Evolutionary conservation across 2,797 vertebrate species (phyloP).

Genomic region (Aotus griseimembra): DNA sequence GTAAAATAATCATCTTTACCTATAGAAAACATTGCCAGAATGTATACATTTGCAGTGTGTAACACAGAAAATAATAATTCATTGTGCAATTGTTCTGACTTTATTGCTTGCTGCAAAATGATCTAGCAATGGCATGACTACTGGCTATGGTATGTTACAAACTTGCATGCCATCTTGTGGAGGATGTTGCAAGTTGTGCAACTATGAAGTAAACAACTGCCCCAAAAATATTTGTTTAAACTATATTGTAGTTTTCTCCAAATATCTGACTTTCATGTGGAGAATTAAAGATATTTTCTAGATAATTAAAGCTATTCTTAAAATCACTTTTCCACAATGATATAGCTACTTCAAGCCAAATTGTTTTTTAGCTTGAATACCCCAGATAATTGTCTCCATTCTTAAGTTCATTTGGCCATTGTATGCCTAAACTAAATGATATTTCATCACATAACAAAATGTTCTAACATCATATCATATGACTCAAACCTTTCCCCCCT

Average conservation of each 20-base stretch:
- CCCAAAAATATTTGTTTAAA: not conserved
- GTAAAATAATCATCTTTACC: not conserved
- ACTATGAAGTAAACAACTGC: constrained; percentile 21
- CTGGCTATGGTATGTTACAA: constrained; percentile 9
- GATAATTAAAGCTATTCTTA: constrained; percentile 54
- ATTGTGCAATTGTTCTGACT: not conserved
- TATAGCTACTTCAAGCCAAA: constrained; percentile 40
- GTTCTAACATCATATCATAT: not conserved
- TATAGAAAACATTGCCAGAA: not conserved
- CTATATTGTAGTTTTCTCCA: not conserved
- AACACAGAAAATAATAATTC: not conserved
- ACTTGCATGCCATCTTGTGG: constrained; percentile 76
- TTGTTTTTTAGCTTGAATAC: constrained; percentile 57
- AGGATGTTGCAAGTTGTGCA: not conserved
- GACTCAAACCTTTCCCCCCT: not conserved
- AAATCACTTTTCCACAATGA: constrained; percentile 29
- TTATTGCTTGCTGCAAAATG: not conserved
- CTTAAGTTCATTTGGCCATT: constrained; percentile 5
- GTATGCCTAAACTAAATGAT: not conserved
- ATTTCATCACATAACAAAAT: constrained; percentile 5
- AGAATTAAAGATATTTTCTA: constrained; percentile 50
- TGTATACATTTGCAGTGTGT: not conserved
- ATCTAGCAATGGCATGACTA: not conserved
- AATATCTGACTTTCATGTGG: not conserved
- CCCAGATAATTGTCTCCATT: constrained; percentile 47